Base-by-base conservation (phyloP, 2,113 vertebrate species). In the Daubentonia madagascariensis region DNA sequence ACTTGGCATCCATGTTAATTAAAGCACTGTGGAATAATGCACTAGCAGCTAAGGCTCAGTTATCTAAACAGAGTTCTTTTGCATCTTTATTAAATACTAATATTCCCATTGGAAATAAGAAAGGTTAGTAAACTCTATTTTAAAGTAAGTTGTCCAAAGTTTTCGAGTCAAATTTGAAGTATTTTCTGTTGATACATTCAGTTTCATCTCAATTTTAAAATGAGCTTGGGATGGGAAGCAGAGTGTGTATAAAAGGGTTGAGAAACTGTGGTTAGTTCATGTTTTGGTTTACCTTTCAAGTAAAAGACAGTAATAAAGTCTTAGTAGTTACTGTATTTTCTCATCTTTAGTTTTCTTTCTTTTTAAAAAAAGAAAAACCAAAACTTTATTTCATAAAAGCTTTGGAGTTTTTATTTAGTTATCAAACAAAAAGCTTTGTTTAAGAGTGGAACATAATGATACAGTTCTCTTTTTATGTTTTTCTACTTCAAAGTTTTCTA, bases 1-100 rank as follows among this genome's bases (percentile, higher is more conserved):
- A 99, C 98, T 98, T 99, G 99, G 99, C 99, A 70, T 99, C 99
- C 83, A 99, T 99, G 99, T 99, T 99, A 97, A 99, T 99, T 98
- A 99, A 99, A 99, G 99, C 99, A 25, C 99, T 99, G 94, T 99
- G 99, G 99, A 99, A 99, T 98, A 99, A 99, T 95, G 99, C 99
- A 14, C 98, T 99, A 97, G 99, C 99, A 70, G 99, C 99, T 92
- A 99, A 99, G 96, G 99, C 99, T 87, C 99, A 99, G 97, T 99
- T 99, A 75, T 99, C 99, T 97, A 99, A 99, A 96, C 99, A 99
- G 98, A 99, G 99, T 98, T 99, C 99, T 95, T 99, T 99, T 96
- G 99, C 99, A 93, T 99, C 99, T 37, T 99, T 99, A 97, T 99
- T 99, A 97, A 99, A 99, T 99, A 99, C 99, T 98, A 99, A 99